Percentiles rank a stretch among this genome's conserved stretches.
These are phyloP conservation scores for Leptinotarsa juncta DNA, from an alignment of 2,888 invertebrate species.

Conservation along the genomic window DNA sequence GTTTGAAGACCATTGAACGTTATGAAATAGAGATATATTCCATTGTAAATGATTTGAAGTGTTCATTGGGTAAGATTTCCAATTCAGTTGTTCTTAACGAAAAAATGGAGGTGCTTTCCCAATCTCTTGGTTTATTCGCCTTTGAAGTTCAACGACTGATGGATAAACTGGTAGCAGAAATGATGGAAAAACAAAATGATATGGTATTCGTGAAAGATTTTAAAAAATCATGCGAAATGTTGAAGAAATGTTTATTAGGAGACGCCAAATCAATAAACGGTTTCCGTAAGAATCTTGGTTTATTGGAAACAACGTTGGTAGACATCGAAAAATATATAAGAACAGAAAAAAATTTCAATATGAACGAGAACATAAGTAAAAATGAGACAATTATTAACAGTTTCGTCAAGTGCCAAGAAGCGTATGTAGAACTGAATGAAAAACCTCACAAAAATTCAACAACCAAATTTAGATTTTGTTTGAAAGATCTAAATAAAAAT, in stretches of 20 bases:
- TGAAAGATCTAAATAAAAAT: constrained; percentile 29
- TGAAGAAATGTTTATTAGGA: constrained; percentile 25
- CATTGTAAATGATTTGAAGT: constrained; percentile 37
- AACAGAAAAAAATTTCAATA: constrained; percentile 24
- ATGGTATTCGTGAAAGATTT: constrained; percentile 42
- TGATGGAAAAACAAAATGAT: constrained; percentile 46
- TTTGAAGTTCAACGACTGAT: constrained; percentile 34
- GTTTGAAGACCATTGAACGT: constrained; percentile 30
- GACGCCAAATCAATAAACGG: constrained; percentile 21
- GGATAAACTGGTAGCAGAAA: constrained; percentile 33
- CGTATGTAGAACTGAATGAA: neutral
- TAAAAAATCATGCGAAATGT: constrained; percentile 17
- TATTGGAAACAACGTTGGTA: constrained; percentile 36
- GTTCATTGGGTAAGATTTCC: constrained; percentile 29
- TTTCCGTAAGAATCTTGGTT: constrained; percentile 33
- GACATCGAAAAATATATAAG: constrained; percentile 35
- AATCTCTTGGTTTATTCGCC: constrained; percentile 46
- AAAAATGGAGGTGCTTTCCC: constrained; percentile 53
- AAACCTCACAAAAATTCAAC: neutral
- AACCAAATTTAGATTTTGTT: constrained; percentile 10
- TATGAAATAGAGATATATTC: constrained; percentile 40
- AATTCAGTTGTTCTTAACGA: constrained; percentile 49
- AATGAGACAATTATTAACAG: neutral
- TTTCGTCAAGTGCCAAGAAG: neutral
- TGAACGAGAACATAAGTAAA: constrained; percentile 23